Percentiles rank a stretch among this genome's conserved stretches.
Conservation (phyloP, 2,797 vertebrate species). For the Acanthis flammea region DNA sequence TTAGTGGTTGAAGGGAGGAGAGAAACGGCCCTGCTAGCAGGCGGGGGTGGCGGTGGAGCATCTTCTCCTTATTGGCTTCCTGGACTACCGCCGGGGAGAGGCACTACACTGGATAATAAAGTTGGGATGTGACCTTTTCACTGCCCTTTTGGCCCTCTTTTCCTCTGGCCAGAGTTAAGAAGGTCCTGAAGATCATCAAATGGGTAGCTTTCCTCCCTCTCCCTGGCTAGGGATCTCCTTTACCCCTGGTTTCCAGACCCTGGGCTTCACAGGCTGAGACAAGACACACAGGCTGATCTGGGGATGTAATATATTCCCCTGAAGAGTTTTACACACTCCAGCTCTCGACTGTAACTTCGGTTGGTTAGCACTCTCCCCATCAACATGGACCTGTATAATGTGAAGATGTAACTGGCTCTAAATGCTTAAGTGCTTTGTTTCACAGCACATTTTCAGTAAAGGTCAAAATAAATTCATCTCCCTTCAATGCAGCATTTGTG, state of each 20-base stretch:
- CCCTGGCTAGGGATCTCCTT: not conserved
- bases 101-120: fast-evolving
- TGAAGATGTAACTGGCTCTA: conserved; percentile 71
- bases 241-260: not conserved
- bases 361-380: conserved; percentile 65
- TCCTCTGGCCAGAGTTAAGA: not conserved
- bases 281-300: not conserved
- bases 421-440: conserved; percentile 78
- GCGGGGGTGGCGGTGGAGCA: too few species aligned
- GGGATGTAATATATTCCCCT: conserved; percentile 21
- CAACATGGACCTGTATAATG: conserved; percentile 66
- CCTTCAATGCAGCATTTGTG: conserved; percentile 61
- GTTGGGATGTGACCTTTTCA: not conserved
- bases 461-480: conserved; percentile 78
- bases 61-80: not conserved
- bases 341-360: conserved; percentile 47
- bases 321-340: conserved; percentile 66
- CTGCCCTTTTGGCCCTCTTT: fast-evolving
- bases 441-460: conserved; percentile 76
- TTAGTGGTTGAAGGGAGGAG: not conserved
- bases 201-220: not conserved
- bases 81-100: not conserved
- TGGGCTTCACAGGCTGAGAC: not conserved
- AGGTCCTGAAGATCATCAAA: not conserved
- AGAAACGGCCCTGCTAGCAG: not conserved